Evolutionary conservation across 2,888 invertebrate species (phyloP).

Genomic region (Agrotis clavis): DNA sequence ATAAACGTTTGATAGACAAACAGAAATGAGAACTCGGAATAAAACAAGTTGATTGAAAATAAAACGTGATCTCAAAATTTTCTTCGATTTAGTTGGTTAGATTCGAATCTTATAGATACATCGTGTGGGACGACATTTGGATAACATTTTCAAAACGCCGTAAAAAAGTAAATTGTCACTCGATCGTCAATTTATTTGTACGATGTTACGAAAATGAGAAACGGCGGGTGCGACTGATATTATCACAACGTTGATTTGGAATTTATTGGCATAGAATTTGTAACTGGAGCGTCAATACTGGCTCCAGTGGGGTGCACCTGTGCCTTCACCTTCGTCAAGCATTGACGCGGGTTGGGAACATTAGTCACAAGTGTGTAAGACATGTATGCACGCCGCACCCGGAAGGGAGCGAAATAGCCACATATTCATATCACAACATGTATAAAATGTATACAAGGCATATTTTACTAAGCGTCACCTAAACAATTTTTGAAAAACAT

Average conservation of each 20-base stretch:
- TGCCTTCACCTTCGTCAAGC: slow-evolving; percentile 82
- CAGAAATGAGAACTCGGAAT: slow-evolving; percentile 7
- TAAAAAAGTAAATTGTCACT: slow-evolving; percentile 57
- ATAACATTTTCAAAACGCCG: slow-evolving; percentile 50
- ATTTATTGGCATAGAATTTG: slow-evolving; percentile 77
- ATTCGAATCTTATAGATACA: slow-evolving; percentile 15
- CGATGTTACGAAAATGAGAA: slow-evolving; percentile 59
- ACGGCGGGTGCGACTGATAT: slow-evolving; percentile 59
- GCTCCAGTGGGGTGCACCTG: slow-evolving; percentile 77
- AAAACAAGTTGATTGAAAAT: slow-evolving; percentile 20
- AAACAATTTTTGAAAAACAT: not conserved
- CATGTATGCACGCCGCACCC: slow-evolving; percentile 66
- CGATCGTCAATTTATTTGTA: slow-evolving; percentile 64
- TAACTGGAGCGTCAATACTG: slow-evolving; percentile 77
- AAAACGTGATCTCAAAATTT: slow-evolving; percentile 15
- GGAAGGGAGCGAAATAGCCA: slow-evolving; percentile 30
- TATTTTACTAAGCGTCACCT: not conserved
- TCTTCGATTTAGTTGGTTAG: slow-evolving; percentile 29
- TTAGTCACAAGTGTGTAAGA: slow-evolving; percentile 84
- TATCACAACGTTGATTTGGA: slow-evolving; percentile 71
- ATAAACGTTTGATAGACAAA: slow-evolving; percentile 23
- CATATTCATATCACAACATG: slow-evolving; percentile 22
- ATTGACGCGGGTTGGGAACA: slow-evolving; percentile 81
- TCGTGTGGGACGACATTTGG: slow-evolving; percentile 32
- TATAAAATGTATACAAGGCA: slow-evolving; percentile 4